phyloP scores from a whole-genome alignment of 2,113 vertebrate genomes.

The Phyllostomus hastatus region DNA sequence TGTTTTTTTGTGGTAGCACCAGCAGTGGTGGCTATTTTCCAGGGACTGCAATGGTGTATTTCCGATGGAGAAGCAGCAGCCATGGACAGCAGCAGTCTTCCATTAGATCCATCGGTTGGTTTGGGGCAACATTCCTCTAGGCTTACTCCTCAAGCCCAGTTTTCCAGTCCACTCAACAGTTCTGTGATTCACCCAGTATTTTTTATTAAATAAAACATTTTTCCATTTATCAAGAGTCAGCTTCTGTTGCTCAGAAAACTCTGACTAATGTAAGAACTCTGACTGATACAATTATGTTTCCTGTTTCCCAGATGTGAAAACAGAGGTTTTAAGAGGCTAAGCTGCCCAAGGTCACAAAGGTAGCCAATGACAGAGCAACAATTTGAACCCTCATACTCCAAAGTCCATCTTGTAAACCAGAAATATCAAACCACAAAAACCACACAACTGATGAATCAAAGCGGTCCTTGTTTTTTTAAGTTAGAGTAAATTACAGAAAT shows the following conservation, averaged over 20 bases:
- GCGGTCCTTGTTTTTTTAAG: background rate
- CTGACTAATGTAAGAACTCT: background rate
- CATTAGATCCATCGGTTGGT: background rate
- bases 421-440: background rate
- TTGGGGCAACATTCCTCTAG: background rate
- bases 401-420: background rate
- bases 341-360: background rate
- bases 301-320: background rate
- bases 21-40: background rate
- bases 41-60: background rate
- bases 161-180: background rate
- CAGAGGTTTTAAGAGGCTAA: background rate
- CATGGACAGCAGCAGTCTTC: background rate
- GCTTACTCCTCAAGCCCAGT: background rate
- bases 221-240: background rate
- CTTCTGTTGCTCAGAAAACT: background rate
- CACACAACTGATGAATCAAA: background rate
- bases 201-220: background rate
- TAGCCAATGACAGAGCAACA: background rate
- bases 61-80: background rate
- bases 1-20: background rate
- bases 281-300: background rate
- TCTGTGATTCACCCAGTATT: background rate
- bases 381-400: background rate
- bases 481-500: background rate